These are phyloP conservation scores for Syrmaticus mikado DNA, from an alignment of 2,113 vertebrate genomes.

Conservation along the genomic window DNA sequence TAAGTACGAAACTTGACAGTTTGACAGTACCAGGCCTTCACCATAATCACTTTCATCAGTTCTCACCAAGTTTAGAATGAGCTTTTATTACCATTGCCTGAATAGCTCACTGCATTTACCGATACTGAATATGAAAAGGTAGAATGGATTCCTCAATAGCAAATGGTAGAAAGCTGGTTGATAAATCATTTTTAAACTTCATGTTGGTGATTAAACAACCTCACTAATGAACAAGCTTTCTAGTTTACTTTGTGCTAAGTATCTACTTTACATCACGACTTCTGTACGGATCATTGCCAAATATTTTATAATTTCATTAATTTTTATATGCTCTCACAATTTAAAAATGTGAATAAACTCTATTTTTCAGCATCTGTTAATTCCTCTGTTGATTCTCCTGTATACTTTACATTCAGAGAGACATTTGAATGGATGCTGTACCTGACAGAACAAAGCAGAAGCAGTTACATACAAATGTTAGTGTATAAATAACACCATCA, in stretches of 20 bases:
- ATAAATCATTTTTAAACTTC: constrained; percentile 14
- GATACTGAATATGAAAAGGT: neutral
- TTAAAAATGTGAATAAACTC: neutral
- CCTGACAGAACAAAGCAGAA: neutral
- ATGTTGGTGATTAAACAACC: neutral
- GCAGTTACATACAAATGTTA: neutral
- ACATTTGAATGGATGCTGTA: neutral
- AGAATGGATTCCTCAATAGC: neutral
- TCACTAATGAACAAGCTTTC: neutral
- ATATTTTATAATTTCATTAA: neutral
- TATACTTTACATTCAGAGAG: neutral
- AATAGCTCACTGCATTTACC: constrained; percentile 28
- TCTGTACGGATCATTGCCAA: neutral
- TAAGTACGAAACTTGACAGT: neutral
- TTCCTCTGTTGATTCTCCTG: neutral
- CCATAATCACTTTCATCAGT: constrained; percentile 11
- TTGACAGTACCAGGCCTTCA: constrained; percentile 13
- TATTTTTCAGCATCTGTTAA: neutral
- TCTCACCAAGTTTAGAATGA: constrained; percentile 26
- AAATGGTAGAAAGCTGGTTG: neutral
- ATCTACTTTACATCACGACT: neutral
- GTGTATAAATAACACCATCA: neutral
- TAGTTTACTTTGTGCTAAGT: neutral
- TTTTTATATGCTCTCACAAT: neutral
- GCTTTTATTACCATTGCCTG: constrained; percentile 1